Percentiles rank a stretch among this genome's conserved stretches.
Evolutionary conservation across 2,113 vertebrate genomes (phyloP).

Genomic region (Rhinogobius similis): DNA sequence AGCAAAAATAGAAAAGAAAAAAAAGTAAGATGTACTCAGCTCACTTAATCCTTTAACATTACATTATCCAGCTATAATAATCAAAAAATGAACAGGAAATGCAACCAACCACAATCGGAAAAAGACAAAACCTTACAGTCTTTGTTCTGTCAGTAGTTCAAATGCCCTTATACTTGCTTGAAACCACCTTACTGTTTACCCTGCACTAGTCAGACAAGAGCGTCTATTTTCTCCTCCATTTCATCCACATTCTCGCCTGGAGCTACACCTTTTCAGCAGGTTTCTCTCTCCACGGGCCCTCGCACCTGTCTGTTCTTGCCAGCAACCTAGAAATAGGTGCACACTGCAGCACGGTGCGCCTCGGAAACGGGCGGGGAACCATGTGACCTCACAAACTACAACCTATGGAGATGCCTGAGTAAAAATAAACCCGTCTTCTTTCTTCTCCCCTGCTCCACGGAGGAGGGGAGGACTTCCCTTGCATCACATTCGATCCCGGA

Average conservation of each 20-base stretch:
- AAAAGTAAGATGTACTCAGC: too few relatives aligned
- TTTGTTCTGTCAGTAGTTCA: not conserved
- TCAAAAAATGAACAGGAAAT: not conserved
- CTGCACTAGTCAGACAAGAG: slow-evolving; percentile 29
- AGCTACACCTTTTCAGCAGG: slow-evolving; percentile 53
- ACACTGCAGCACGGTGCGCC: slow-evolving; percentile 51
- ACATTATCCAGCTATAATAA: too few relatives aligned
- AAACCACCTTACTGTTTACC: slow-evolving; percentile 30
- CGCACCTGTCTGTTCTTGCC: slow-evolving; percentile 67
- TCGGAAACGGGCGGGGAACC: slow-evolving; percentile 34
- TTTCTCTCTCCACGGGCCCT: slow-evolving; percentile 31
- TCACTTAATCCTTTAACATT: too few relatives aligned
- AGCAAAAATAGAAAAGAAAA: too few relatives aligned
- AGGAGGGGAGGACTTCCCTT: slow-evolving; percentile 51
- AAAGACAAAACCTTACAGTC: not conserved
- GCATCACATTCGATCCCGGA: slow-evolving; percentile 52
- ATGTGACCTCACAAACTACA: slow-evolving; percentile 51
- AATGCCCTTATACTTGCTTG: not conserved
- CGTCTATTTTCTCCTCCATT: slow-evolving; percentile 36
- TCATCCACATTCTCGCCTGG: slow-evolving; percentile 31
- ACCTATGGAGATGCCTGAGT: slow-evolving; percentile 58
- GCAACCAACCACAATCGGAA: not conserved
- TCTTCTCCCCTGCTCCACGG: slow-evolving; percentile 22
- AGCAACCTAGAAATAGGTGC: slow-evolving; percentile 63
- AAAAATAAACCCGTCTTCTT: slow-evolving; percentile 59